These are phyloP conservation scores for Cheilosia urbana DNA, from an alignment of 2,888 invertebrate species.

Conservation along the genomic window DNA sequence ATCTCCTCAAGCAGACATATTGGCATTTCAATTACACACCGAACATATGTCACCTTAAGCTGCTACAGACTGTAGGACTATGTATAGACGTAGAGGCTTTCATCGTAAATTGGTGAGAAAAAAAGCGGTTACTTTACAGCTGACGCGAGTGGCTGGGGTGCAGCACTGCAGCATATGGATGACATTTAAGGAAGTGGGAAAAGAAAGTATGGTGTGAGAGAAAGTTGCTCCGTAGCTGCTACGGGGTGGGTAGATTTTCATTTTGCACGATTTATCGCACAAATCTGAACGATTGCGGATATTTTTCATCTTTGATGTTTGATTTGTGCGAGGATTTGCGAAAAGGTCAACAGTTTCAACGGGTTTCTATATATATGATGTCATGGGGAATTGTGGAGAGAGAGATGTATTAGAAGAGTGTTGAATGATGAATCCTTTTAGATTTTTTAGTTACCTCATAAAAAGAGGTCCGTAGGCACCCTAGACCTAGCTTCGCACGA, in stretches of 20 bases:
- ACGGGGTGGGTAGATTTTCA: constrained; percentile 27
- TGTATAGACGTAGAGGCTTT: background rate
- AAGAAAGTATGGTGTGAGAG: constrained; percentile 56
- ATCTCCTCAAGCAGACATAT: constrained; percentile 52
- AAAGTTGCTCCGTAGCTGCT: constrained; percentile 27
- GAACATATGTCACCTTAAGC: constrained; percentile 58
- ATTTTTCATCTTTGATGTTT: background rate
- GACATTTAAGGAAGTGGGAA: constrained; percentile 50
- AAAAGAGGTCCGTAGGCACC: too few relatives aligned
- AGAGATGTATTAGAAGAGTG: background rate
- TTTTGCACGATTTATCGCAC: constrained; percentile 41
- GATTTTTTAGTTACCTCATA: too few relatives aligned
- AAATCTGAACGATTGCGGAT: constrained; percentile 1
- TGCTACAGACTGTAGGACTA: background rate
- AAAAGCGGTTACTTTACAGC: constrained; percentile 26
- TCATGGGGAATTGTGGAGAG: background rate
- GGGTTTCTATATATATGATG: background rate
- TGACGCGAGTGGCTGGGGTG: constrained; percentile 27
- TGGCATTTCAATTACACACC: constrained; percentile 60
- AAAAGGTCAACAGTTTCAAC: background rate
- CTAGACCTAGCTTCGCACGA: too few relatives aligned
- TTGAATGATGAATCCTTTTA: background rate
- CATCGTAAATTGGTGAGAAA: constrained; percentile 27
- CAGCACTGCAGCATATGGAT: constrained; percentile 42
- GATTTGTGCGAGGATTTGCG: background rate